Evolutionary conservation across 1,140 invertebrate genomes (phyloP).

Genomic region (Stegodyphus mimosarum): DNA sequence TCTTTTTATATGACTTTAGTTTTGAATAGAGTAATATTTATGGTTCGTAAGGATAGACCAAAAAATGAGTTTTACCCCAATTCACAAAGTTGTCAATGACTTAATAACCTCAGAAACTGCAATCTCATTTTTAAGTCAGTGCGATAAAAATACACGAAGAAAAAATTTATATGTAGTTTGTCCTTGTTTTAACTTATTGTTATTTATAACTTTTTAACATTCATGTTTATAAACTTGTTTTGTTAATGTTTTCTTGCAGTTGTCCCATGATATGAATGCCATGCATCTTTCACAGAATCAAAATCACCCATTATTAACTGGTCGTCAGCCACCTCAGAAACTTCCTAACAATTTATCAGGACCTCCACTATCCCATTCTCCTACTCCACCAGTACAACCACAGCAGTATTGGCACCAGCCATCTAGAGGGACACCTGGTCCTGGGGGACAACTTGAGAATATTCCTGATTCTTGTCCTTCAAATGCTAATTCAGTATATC

Average conservation of each 20-base stretch:
- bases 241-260: background rate
- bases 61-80: too few relatives aligned
- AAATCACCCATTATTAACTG: constrained; percentile 37
- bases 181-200: background rate
- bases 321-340: constrained; percentile 8
- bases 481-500: constrained; percentile 27
- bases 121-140: background rate
- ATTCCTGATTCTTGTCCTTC: constrained; percentile 10
- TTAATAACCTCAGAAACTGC: background rate
- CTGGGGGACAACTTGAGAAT: background rate
- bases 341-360: constrained; percentile 24
- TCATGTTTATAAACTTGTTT: background rate
- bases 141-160: background rate
- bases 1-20: too few relatives aligned
- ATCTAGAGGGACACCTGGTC: constrained; percentile 1
- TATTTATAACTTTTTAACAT: background rate
- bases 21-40: too few relatives aligned
- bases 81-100: background rate
- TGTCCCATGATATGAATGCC: constrained; percentile 49
- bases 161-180: background rate
- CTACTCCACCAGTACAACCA: background rate
- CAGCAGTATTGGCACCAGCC: constrained; percentile 52
- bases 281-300: constrained; percentile 49
- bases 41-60: too few relatives aligned
- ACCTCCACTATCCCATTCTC: constrained; percentile 10